These are phyloP conservation scores for Parnassius orleans DNA, from an alignment of 2,888 invertebrate genomes.

Conservation along the genomic window DNA sequence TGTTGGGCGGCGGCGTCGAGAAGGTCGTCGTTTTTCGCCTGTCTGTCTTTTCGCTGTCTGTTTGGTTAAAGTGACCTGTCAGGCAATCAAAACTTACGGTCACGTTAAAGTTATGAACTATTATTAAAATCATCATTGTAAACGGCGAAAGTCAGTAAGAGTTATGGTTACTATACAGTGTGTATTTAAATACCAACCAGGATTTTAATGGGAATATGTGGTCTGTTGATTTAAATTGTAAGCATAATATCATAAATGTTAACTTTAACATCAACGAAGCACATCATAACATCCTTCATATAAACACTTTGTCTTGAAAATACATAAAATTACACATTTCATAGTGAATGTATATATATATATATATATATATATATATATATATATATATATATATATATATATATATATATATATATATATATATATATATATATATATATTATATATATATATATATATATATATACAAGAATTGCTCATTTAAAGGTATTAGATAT, in stretches of 20 bases:
- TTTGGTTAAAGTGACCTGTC: not conserved
- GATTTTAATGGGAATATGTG: conserved; percentile 66
- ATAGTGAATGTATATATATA: too few relatives aligned
- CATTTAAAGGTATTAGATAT: too few relatives aligned
- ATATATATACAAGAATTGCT: too few relatives aligned
- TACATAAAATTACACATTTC: too few relatives aligned
- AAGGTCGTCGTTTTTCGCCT: conserved; percentile 86
- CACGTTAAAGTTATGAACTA: not conserved
- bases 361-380: too few relatives aligned
- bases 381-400: too few relatives aligned
- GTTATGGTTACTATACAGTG: not conserved
- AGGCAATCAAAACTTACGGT: not conserved
- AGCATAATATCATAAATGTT: conserved; percentile 4
- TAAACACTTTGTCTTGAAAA: too few relatives aligned
- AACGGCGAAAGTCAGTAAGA: not conserved
- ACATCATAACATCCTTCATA: not conserved
- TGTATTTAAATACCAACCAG: not conserved
- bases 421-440: too few relatives aligned
- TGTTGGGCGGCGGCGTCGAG: conserved; percentile 84
- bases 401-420: too few relatives aligned
- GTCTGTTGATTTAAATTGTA: conserved; percentile 37
- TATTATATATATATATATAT: too few relatives aligned
- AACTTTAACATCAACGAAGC: not conserved
- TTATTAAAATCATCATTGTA: not conserved
- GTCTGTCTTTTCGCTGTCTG: conserved; percentile 79